These are phyloP conservation scores for Platycnemis pennipes DNA, from an alignment of 2,888 invertebrate genomes.

Conservation along the genomic window DNA sequence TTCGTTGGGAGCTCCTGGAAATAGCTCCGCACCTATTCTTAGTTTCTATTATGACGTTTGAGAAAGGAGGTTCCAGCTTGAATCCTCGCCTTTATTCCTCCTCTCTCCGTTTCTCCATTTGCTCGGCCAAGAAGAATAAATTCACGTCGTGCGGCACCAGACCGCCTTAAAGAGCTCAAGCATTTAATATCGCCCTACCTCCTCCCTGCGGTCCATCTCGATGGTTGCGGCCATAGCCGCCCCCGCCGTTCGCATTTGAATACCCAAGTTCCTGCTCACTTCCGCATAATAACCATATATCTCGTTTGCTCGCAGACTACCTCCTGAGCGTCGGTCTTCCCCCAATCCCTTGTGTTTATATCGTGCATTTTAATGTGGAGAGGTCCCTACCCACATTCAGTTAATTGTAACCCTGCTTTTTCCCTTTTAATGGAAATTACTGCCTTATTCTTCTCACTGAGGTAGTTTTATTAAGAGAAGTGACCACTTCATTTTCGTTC, in stretches of 20 bases:
- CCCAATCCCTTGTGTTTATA: neutral
- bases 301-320: neutral
- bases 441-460: neutral
- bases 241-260: neutral
- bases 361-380: neutral
- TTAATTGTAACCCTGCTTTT: neutral
- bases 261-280: neutral
- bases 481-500: neutral
- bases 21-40: slow-evolving; percentile 35
- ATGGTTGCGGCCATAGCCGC: neutral
- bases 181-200: neutral
- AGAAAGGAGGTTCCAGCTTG: slow-evolving; percentile 9
- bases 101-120: neutral
- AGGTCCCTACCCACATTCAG: neutral
- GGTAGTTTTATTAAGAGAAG: neutral
- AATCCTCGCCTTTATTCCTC: slow-evolving; percentile 21
- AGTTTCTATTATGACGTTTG: slow-evolving; percentile 39
- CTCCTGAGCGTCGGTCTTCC: neutral
- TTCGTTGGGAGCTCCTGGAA: slow-evolving; percentile 10
- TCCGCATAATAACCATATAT: slow-evolving; percentile 12
- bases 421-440: neutral
- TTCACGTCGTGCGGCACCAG: slow-evolving; percentile 20
- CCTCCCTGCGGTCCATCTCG: neutral
- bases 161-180: slow-evolving; percentile 28
- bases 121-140: slow-evolving; percentile 26